phyloP scores from a whole-genome alignment of 2,113 vertebrate species.

The Psettodes erumei region DNA sequence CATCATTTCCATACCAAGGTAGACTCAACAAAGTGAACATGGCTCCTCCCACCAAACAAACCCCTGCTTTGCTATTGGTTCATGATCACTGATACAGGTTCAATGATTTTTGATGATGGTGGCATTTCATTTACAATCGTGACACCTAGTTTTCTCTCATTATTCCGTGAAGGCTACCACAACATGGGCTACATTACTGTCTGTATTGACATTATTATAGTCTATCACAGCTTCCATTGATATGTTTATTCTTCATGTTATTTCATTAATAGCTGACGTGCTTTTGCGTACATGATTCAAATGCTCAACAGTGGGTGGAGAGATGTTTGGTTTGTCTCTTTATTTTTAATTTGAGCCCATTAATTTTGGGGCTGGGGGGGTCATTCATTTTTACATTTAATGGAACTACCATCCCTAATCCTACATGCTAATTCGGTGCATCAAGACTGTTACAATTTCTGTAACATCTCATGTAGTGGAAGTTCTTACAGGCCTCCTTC shows the following conservation, averaged over 20 bases:
- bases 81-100: conserved; percentile 62
- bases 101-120: conserved; percentile 71
- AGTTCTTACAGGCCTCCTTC: not conserved
- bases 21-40: conserved; percentile 2
- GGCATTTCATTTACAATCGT: conserved; percentile 38
- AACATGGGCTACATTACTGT: not conserved
- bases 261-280: not conserved
- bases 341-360: not conserved
- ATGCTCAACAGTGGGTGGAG: not conserved
- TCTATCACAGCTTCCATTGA: not conserved
- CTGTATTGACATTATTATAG: not conserved
- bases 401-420: too few relatives aligned
- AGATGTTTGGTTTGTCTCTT: not conserved
- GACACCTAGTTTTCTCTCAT: conserved; percentile 23
- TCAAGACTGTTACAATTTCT: not conserved
- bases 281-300: not conserved
- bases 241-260: not conserved
- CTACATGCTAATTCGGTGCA: too few relatives aligned
- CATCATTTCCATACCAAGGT: conserved; percentile 43
- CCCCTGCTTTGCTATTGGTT: conserved; percentile 64
- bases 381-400: too few relatives aligned
- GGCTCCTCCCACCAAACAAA: conserved; percentile 61
- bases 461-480: not conserved
- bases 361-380: too few relatives aligned
- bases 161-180: conserved; percentile 27